A percentile compares a stretch with the other conserved stretches of the same genome.
These are phyloP conservation scores for Acanthosepion esculentum DNA, from an alignment of 2,888 invertebrate species.

Conservation along the genomic window DNA sequence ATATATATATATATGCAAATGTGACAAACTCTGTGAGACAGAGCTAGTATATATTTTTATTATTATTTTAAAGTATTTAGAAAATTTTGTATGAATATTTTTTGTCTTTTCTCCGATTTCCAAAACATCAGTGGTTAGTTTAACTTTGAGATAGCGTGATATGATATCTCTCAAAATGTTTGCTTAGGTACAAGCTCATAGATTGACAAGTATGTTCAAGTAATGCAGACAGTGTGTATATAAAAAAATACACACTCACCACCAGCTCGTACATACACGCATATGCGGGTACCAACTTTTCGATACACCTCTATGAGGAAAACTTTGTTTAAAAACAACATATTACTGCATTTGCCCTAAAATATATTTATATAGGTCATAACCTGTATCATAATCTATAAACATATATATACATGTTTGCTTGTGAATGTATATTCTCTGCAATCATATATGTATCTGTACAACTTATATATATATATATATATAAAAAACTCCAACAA, in stretches of 20 bases:
- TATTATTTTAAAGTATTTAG: not conserved
- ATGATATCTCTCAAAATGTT: not conserved
- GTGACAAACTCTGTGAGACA: no score
- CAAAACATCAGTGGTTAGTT: not conserved
- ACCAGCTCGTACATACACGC: not conserved
- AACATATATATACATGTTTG: not conserved
- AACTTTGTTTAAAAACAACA: no score
- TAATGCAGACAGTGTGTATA: not conserved
- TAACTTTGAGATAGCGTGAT: not conserved
- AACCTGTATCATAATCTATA: no score
- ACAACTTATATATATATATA: not conserved
- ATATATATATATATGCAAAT: no score
- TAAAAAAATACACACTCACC: not conserved
- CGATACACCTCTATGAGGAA: no score
- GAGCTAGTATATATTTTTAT: not conserved
- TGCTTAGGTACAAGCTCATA: not conserved
- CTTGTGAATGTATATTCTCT: not conserved
- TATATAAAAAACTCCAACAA: no score
- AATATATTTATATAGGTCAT: no score
- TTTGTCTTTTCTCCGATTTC: not conserved
- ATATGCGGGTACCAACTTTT: not conserved
- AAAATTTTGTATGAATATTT: not conserved
- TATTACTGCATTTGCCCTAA: no score
- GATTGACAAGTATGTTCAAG: not conserved
- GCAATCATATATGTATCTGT: not conserved